Evolutionary conservation across 1,140 invertebrate species (phyloP).

Genomic region (Thaumatotibia leucotreta): DNA sequence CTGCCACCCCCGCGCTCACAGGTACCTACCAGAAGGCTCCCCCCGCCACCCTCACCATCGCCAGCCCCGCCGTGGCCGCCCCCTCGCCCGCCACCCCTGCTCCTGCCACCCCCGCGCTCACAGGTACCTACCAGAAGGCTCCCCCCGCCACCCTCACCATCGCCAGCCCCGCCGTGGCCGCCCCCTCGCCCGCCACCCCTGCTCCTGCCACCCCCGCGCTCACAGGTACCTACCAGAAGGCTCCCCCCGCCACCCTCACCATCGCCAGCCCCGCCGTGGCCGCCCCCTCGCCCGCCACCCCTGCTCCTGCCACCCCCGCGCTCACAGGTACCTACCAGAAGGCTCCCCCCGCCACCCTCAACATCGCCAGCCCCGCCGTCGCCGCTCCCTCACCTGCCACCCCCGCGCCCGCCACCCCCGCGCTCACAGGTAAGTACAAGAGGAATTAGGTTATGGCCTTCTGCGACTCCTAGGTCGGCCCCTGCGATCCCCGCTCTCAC

Average conservation of each 20-base stretch:
- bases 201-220: conserved; percentile 26
- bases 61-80: conserved; percentile 12
- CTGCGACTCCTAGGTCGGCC: too few relatives aligned
- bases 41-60: not conserved
- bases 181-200: conserved; percentile 18
- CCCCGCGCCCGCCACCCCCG: conserved; percentile 25
- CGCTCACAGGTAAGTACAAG: too few relatives aligned
- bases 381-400: conserved; percentile 18
- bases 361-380: conserved; percentile 10
- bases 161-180: conserved; percentile 10
- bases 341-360: conserved; percentile 14
- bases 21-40: too few relatives aligned
- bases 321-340: conserved; percentile 54
- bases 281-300: conserved; percentile 20
- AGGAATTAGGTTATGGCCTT: too few relatives aligned
- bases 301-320: conserved; percentile 37
- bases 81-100: conserved; percentile 20
- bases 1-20: conserved; percentile 22
- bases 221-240: too few relatives aligned
- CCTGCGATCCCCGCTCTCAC: too few relatives aligned
- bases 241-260: conserved; percentile 17
- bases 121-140: too few relatives aligned
- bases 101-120: conserved; percentile 25
- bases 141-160: conserved; percentile 9
- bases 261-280: conserved; percentile 38